These are phyloP conservation scores for Xenopus laevis DNA, from an alignment of 2,113 vertebrate genomes.

Conservation along the genomic window DNA sequence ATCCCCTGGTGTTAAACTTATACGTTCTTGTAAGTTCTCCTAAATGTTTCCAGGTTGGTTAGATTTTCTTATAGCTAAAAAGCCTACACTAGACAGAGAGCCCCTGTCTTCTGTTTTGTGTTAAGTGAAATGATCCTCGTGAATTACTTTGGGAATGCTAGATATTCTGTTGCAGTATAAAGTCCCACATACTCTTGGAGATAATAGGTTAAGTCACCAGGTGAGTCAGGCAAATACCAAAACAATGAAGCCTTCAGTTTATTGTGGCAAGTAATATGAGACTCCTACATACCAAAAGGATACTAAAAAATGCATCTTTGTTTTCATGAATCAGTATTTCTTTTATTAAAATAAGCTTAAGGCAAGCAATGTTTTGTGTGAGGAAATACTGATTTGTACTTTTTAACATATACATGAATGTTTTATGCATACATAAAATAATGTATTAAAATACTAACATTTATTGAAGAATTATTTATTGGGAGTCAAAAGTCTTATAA, in stretches of 20 bases:
- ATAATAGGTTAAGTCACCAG: conserved; percentile 29
- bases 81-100: conserved; percentile 7
- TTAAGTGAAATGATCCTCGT: background rate
- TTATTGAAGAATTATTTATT: too few relatives aligned
- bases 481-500: too few relatives aligned
- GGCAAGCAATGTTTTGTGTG: background rate
- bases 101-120: background rate
- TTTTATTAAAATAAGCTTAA: background rate
- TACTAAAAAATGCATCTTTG: background rate
- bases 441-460: too few relatives aligned
- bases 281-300: background rate
- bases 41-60: background rate
- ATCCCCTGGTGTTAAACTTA: conserved; percentile 25
- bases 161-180: background rate
- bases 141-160: conserved; percentile 13
- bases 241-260: conserved; percentile 24
- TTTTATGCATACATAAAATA: too few relatives aligned
- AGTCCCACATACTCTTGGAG: background rate
- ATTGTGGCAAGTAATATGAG: background rate
- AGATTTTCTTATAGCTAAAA: background rate
- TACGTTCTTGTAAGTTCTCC: background rate
- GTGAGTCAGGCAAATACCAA: background rate
- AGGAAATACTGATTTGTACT: too few relatives aligned
- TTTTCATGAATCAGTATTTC: background rate
- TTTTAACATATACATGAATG: too few relatives aligned